Base-by-base conservation (phyloP, 1,140 invertebrate genomes). In the Drosophila ambigua region DNA sequence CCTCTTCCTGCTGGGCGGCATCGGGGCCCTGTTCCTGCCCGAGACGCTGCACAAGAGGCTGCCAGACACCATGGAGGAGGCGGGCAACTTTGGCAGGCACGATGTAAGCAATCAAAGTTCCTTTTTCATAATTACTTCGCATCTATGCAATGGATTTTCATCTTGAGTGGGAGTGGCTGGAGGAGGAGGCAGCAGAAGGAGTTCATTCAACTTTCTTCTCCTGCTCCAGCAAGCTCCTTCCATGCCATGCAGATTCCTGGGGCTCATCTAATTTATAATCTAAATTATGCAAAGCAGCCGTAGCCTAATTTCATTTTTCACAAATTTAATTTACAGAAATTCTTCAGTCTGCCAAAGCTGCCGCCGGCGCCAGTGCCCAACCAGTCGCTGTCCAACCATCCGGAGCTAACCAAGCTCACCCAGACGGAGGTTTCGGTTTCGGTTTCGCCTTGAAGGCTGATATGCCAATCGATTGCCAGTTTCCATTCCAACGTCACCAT, bases 31-130 rank as follows among this genome's bases (percentile, higher is more conserved):
- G 2, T 94, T 95, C 57, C 91, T 96, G 23, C 95, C 95, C 0
- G 95, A 96, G 92, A 96, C 95, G 0, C 90, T 95, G 20, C 94
- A 95, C 64, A 93, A 94, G 51, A 94, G 94, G 67, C 92, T 96
- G 28, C 95, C 96, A 15, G 95, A 96, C 72, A 95, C 95, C 4
- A 85, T 96, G 16, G 92, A 94, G 55, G 95, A 96, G 77, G 95
- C 95, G 2, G 94, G 95, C 77, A 91, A 94, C 20, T 96, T 96
- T 78, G 95, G 95, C 20, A 94, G 92, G 60, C 92, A 94, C 74
- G 94, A 95, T 74, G 91, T 92, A 76, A 87, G 90, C 48, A 62
- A 9, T 46, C 28, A 28, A 4, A 45, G 3, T 11, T 2, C 4
- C 8, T 2, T 28, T 31, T 31, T 28, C 31, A 13, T 48, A 11